Evolutionary conservation across 2,888 invertebrate genomes (phyloP).

Genomic region (Acanthosepion lycidas): DNA sequence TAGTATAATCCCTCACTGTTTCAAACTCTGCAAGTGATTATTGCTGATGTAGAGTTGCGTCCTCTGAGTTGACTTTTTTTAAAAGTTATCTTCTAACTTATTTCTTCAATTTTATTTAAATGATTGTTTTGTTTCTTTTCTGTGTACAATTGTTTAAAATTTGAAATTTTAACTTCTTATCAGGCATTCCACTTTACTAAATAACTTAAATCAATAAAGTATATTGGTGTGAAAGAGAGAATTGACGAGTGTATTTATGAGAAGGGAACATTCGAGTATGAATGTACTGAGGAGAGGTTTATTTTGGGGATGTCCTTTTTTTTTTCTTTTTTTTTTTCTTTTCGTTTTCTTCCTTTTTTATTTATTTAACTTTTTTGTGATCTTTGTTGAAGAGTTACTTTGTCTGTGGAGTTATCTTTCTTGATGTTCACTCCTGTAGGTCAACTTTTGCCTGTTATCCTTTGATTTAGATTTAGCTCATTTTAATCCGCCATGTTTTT

Average conservation of each 20-base stretch:
- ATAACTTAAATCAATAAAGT: not conserved
- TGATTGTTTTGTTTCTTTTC: not conserved
- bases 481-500: not conserved
- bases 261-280: not conserved
- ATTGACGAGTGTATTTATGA: not conserved
- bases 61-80: not conserved
- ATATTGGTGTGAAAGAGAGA: too few relatives aligned
- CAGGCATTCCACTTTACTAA: not conserved
- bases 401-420: constrained; percentile 33
- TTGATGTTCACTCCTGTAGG: constrained; percentile 16
- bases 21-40: not conserved
- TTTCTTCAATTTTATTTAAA: not conserved
- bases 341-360: not conserved
- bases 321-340: too few relatives aligned
- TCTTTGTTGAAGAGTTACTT: not conserved
- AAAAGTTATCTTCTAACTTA: not conserved
- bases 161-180: constrained; percentile 4
- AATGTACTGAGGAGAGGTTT: not conserved
- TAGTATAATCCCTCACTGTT: not conserved
- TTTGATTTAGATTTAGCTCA: constrained; percentile 16
- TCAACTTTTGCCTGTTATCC: not conserved
- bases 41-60: constrained; percentile 13
- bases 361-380: not conserved
- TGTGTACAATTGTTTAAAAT: constrained; percentile 11
- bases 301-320: constrained; percentile 2